Evolutionary conservation across 2,888 invertebrate genomes (phyloP), one percentile per base, ranked within the genome.

Genomic region (Dioctria rufipes): DNA sequence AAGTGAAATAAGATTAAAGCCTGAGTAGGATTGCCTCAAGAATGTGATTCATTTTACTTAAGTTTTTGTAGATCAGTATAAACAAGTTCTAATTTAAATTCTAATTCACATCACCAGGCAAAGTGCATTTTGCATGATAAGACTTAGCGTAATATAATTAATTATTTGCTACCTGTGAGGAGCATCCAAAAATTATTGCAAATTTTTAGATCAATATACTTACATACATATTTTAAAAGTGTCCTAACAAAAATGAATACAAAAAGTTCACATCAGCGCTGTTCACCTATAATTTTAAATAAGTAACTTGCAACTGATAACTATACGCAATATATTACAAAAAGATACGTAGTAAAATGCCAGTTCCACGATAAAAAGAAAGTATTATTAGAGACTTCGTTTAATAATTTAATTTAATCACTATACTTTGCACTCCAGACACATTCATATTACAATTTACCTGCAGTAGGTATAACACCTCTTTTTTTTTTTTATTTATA

Each of bases 221-320:
- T 65, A 75, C 54, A 51, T 60, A 67, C 25, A 25, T 25, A 25
- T 25, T 25, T 25, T 25, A 25, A 25, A 25, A 25, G 25, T 25
- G 25, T 25, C 25, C 46, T 63, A 46, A 60, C n/a, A 4, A 69
- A 71, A 61, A 63, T 39, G 11, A 63, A 43, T 60, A 49, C 11
- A 58, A 79, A 80, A 80, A 81, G 81, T 81, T 67, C 80, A 77
- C 80, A 81, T 81, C 66, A 77, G 69, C 75, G 81, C 81, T 81
- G 81, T 81, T 81, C 81, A 69, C 80, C 81, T 81, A 75, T 81
- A 81, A 73, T 81, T 81, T 81, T 81, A 81, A 81, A 67, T 73
- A 13, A 79, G 46, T 49, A 4, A 46, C 37, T 13, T 49, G 40
- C 65, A 43, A 75, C 13, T 37, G 37, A 63, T 25, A 63, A 13